Evolutionary conservation across 1,140 invertebrate species (phyloP).

Genomic region (Drosophila tani): DNA sequence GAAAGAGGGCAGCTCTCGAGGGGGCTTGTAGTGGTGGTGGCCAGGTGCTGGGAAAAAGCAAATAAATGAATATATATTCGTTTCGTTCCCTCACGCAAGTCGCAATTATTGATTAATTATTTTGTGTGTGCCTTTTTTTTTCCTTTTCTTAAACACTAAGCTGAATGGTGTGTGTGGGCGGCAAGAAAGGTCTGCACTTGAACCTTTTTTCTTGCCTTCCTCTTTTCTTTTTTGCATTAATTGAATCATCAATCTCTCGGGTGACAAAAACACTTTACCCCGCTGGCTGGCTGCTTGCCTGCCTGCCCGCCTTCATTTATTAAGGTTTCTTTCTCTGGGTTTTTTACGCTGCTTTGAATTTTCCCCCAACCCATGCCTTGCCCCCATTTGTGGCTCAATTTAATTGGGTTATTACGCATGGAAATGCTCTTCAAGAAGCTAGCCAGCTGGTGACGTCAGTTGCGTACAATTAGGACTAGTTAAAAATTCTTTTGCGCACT

Average conservation of each 20-base stretch:
- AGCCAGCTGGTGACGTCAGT: slow-evolving; percentile 18
- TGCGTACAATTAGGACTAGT: slow-evolving; percentile 19
- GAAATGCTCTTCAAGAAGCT: slow-evolving; percentile 10
- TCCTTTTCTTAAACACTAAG: slow-evolving; percentile 21
- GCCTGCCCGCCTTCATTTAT: slow-evolving; percentile 4
- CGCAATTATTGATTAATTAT: slow-evolving; percentile 77
- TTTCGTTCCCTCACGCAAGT: slow-evolving; percentile 49
- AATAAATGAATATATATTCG: slow-evolving; percentile 37
- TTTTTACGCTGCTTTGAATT: slow-evolving; percentile 21
- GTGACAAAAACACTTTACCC: slow-evolving; percentile 48
- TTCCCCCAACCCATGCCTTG: not conserved
- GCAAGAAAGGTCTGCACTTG: slow-evolving; percentile 25
- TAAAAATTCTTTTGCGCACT: slow-evolving; percentile 22
- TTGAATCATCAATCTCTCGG: slow-evolving; percentile 53
- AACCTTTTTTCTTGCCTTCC: slow-evolving; percentile 22
- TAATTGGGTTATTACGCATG: slow-evolving; percentile 44
- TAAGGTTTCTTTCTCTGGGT: slow-evolving; percentile 5
- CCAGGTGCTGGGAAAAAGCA: slow-evolving; percentile 29
- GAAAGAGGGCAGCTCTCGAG: slow-evolving; percentile 18
- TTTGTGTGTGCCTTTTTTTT: slow-evolving; percentile 19
- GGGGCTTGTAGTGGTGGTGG: not conserved
- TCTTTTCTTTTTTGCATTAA: slow-evolving; percentile 36
- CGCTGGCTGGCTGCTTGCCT: not conserved
- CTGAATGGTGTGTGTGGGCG: not conserved
- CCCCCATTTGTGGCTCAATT: slow-evolving; percentile 11